Base-by-base conservation (phyloP, 2,797 vertebrate species). In the Ambastaia sidthimunki region DNA sequence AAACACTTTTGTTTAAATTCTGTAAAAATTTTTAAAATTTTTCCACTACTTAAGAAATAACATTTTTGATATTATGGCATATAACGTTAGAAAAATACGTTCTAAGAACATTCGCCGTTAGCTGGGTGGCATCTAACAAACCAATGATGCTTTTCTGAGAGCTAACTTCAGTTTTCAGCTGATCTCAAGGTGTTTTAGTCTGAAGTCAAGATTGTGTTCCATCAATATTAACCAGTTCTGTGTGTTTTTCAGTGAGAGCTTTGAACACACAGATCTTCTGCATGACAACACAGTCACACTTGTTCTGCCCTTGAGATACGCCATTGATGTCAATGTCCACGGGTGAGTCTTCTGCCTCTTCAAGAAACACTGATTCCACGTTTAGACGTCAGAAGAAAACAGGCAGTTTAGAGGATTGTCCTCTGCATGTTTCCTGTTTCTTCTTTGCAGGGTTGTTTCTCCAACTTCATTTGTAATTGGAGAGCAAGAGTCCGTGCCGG, bases 391-490 rank as follows among this genome's bases (percentile, higher is more conserved):
- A 0, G 12, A 47, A 72, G 65, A 80, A 31, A 65, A 60, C 37
- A 59, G n/a, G 37, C 3, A 13, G 21, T 28, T 60, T 19, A 44
- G 0, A 0, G 0, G 23, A 47, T 0, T 11, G 21, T 72, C 48
- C 37, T 50, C 19, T 69, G 15, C 21, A 4, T 55, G 21, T 66
- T 21, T 19, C 19, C 28, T 13, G 34, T 11, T 41, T 31, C 57
- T 31, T 74, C 13, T n/a, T n/a, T 70, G 52, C 74, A 94, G 93
- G 5, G 93, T 94, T 88, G 95, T 96, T 78, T 93, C 89, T 78
- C 97, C 96, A 6, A 86, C 89, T 31, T 94, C 94, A 0, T 97
- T 98, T 90, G 80, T 95, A 60, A 96, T 96, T 86, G 97, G 95
- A 68, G 94, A 96, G 3, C 89, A 92, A 76, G 90, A 93, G 50